Conservation (phyloP, 2,113 vertebrate genomes). For the Hemiscyllium ocellatum region DNA sequence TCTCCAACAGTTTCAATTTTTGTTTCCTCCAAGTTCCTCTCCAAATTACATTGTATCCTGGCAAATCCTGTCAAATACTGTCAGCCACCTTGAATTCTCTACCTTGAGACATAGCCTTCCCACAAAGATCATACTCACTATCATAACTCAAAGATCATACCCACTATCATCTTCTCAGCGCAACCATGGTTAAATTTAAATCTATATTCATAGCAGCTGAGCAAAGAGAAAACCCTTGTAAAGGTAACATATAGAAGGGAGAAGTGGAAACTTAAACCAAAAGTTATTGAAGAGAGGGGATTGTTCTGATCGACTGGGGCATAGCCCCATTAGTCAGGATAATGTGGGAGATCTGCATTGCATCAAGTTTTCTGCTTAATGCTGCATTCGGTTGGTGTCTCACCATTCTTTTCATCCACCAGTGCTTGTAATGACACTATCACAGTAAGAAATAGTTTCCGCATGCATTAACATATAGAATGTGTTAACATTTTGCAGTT, state of each 20-base stretch:
- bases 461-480: constrained; percentile 25
- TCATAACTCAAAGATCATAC: not conserved
- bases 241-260: not conserved
- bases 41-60: not conserved
- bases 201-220: not conserved
- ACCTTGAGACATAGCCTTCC: not conserved
- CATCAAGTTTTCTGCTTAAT: not conserved
- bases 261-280: not conserved
- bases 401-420: constrained; percentile 23
- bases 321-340: constrained; percentile 11
- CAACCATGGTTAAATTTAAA: not conserved
- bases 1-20: too few relatives aligned
- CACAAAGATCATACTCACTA: too few relatives aligned
- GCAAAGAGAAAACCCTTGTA: not conserved
- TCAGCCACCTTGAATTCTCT: too few relatives aligned
- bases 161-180: not conserved
- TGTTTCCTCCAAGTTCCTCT: not conserved
- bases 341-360: constrained; percentile 25
- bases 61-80: not conserved
- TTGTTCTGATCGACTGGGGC: not conserved
- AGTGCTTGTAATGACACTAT: constrained; percentile 33
- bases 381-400: not conserved
- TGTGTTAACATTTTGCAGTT: not conserved
- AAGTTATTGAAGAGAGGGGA: not conserved
- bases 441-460: constrained; percentile 24